These are phyloP conservation scores for Coracias cyanogaster DNA, from an alignment of 2,797 vertebrate genomes.

Conservation along the genomic window DNA sequence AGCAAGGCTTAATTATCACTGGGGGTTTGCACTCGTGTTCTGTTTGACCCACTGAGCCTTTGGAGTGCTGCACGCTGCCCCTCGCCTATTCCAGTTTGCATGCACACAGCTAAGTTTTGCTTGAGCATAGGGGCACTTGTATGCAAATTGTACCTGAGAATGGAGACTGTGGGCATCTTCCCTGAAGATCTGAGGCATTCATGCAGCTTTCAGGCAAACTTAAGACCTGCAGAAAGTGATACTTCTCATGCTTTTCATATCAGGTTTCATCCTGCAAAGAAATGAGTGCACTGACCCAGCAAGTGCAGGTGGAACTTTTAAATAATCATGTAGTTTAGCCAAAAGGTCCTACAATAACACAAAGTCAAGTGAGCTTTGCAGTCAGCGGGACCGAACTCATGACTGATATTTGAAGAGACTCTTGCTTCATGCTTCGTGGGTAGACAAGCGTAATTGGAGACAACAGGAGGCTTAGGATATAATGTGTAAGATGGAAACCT, in stretches of 20 bases:
- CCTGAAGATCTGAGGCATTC: neutral
- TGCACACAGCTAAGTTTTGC: neutral
- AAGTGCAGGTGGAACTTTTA: neutral
- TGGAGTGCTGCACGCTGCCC: neutral
- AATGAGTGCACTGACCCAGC: neutral
- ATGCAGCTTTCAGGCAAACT: neutral
- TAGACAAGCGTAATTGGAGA: neutral
- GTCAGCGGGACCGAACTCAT: neutral
- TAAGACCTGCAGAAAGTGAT: neutral
- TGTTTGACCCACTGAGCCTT: neutral
- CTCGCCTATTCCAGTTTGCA: neutral
- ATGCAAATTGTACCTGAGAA: slow-evolving; percentile 18
- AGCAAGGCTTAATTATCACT: slow-evolving; percentile 45
- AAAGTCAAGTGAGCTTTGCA: neutral
- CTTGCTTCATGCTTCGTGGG: neutral
- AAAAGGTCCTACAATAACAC: accelerated
- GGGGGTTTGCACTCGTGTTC: slow-evolving; percentile 3
- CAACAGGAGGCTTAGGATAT: neutral
- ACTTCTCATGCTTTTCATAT: neutral
- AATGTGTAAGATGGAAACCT: neutral
- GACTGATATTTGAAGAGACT: slow-evolving; percentile 31
- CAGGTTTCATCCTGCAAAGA: neutral
- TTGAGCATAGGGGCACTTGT: neutral
- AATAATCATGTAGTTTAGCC: neutral
- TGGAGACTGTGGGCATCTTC: neutral